These are phyloP conservation scores for Salminus brasiliensis DNA, from an alignment of 2,113 vertebrate species.

Conservation along the genomic window DNA sequence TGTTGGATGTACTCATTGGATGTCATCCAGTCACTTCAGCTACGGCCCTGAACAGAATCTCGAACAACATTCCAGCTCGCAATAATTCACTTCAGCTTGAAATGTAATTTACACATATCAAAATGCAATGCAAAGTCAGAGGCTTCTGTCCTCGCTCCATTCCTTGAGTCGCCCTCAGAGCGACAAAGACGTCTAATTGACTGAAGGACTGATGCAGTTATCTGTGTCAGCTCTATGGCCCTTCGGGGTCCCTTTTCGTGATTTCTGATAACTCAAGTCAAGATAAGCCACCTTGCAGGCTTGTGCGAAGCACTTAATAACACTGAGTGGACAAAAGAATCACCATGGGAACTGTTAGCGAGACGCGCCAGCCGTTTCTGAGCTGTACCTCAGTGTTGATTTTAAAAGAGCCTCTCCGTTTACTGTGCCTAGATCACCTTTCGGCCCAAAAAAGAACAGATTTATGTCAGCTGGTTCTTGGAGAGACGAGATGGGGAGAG, in stretches of 20 bases:
- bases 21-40: background rate
- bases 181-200: background rate
- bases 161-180: background rate
- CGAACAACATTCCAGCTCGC: background rate
- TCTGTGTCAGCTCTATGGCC: background rate
- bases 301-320: conserved; percentile 6
- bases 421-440: conserved; percentile 34
- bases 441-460: conserved; percentile 31
- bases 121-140: background rate
- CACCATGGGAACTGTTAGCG: conserved; percentile 32
- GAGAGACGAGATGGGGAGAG: background rate
- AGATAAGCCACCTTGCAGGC: conserved; percentile 11
- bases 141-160: background rate
- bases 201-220: background rate
- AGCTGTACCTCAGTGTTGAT: conserved; percentile 3
- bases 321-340: conserved; percentile 30
- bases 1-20: conserved; percentile 10
- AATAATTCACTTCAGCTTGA: conserved; percentile 5
- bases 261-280: background rate
- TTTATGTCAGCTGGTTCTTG: conserved; percentile 28
- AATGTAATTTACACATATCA: background rate
- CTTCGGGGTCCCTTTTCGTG: background rate
- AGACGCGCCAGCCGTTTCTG: conserved; percentile 9
- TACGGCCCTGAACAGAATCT: conserved; percentile 13
- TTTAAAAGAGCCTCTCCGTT: conserved; percentile 38